Evolutionary conservation across 2,888 invertebrate species (phyloP).

Genomic region (Thereva unica): DNA sequence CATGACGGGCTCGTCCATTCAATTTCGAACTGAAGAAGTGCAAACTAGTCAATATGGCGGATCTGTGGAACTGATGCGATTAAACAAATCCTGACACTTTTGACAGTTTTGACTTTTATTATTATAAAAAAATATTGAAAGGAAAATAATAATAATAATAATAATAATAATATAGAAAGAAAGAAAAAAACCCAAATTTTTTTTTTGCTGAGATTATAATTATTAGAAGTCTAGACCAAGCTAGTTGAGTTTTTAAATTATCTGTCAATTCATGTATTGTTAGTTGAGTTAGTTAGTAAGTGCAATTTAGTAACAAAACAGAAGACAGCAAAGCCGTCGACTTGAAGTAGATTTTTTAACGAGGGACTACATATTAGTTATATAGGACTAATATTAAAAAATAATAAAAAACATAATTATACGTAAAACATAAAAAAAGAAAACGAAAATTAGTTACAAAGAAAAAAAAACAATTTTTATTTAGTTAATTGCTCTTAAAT

Average conservation of each 20-base stretch:
- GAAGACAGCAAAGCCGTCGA: slow-evolving; percentile 18
- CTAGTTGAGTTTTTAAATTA: slow-evolving; percentile 28
- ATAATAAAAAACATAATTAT: slow-evolving; percentile 21
- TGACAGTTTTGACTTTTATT: slow-evolving; percentile 17
- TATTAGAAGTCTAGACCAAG: slow-evolving; percentile 7
- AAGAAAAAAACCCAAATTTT: neutral
- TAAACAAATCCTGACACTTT: slow-evolving; percentile 14
- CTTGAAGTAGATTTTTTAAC: slow-evolving; percentile 34
- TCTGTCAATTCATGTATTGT: slow-evolving; percentile 29
- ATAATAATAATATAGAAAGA: no score
- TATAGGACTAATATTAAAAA: slow-evolving; percentile 16
- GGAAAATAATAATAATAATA: no score
- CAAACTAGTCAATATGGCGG: slow-evolving; percentile 59
- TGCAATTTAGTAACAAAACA: slow-evolving; percentile 13
- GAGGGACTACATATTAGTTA: slow-evolving; percentile 15
- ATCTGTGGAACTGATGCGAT: slow-evolving; percentile 51
- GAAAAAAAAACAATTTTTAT: neutral
- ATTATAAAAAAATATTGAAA: no score
- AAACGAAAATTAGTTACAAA: neutral
- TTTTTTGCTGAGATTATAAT: slow-evolving; percentile 23
- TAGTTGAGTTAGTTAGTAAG: slow-evolving; percentile 20
- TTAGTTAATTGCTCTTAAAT: neutral
- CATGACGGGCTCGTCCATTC: slow-evolving; percentile 62
- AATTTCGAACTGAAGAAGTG: slow-evolving; percentile 58
- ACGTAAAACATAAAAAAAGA: slow-evolving; percentile 2